These are phyloP conservation scores for Drepana arcuata DNA, from an alignment of 1,140 invertebrate species.

Conservation along the genomic window DNA sequence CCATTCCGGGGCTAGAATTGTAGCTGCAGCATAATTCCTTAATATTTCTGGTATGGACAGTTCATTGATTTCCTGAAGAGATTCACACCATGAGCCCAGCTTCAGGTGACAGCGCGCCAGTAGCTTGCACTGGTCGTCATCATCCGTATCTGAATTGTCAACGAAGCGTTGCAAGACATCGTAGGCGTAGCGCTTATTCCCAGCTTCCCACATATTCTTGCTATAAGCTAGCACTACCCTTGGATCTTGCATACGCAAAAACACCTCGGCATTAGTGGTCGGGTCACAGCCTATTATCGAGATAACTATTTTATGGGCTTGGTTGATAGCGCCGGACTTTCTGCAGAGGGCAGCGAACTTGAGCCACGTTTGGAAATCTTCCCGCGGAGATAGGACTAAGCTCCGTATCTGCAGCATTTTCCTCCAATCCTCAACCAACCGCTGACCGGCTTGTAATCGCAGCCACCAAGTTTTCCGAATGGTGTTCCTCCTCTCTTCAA, in stretches of 20 bases:
- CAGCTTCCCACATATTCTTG: constrained; percentile 93
- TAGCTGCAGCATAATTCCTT: constrained; percentile 90
- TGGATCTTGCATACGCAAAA: constrained; percentile 81
- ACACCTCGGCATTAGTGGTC: constrained; percentile 74
- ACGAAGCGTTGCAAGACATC: constrained; percentile 86
- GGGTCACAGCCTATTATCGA: constrained; percentile 90
- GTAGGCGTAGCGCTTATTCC: constrained; percentile 84
- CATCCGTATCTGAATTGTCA: constrained; percentile 76
- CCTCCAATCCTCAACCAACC: constrained; percentile 98
- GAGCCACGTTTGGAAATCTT: constrained; percentile 97
- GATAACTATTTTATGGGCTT: constrained; percentile 93
- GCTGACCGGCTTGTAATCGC: constrained; percentile 93
- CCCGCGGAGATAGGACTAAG: constrained; percentile 91
- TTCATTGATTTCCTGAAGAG: constrained; percentile 85
- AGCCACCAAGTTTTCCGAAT: constrained; percentile 97
- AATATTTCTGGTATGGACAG: constrained; percentile 87
- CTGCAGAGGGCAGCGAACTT: constrained; percentile 98
- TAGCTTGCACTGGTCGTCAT: constrained; percentile 78
- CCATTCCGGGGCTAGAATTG: constrained; percentile 89
- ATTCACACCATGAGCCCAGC: constrained; percentile 92
- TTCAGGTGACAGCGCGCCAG: constrained; percentile 91
- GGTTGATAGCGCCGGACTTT: constrained; percentile 88
- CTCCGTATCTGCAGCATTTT: constrained; percentile 95
- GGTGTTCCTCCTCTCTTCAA: constrained; percentile 87
- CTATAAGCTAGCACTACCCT: constrained; percentile 94